Evolutionary conservation across 2,888 invertebrate species (phyloP), one percentile per base, ranked within the genome.

Genomic region (Pelosia muscerda): DNA sequence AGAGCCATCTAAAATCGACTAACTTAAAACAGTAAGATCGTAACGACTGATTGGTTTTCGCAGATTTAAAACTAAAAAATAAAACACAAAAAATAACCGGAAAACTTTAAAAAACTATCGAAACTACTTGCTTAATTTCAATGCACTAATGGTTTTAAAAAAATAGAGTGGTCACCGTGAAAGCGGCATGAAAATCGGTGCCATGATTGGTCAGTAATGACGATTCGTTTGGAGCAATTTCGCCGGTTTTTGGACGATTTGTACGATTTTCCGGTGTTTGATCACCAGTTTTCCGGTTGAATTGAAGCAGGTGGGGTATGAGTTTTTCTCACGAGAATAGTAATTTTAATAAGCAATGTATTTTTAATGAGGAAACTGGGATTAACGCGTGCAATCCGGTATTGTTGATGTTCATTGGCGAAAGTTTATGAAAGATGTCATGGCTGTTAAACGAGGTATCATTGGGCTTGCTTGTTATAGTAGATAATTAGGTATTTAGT

Each of bases 191-290:
- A 84, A 90, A 91, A 90, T 92, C 86, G 79, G 77, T 78, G 75
- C 81, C 81, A 76, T 86, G 86, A 90, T 91, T 89, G 89, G 88
- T 86, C 81, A 85, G 81, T 83, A 88, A 85, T 86, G 86, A 78
- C 87, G 89, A 89, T 89, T 91, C 88, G 88, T 89, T 90, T 89
- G 86, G 88, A 86, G 86, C 86, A 90, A 92, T 92, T 93, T 92
- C 87, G 90, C 90, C 81, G 91, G 92, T 89, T 92, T 93, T 92
- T 92, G 88, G 88, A 85, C 86, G 91, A 93, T 93, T 93, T 93
- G 87, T 88, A 85, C 88, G 92, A 94, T 95, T 94, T 94, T 94
- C 92, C 93, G 94, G 86, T 92, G 90, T 92, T 94, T 92, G 93
- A 87, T 78, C 90, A 90, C 89, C 84, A 84, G 84, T 91, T 94